A percentile compares a stretch with the other conserved stretches of the same genome.
phyloP scores from a whole-genome alignment of 1,140 invertebrate species.

The Aphelinus certus region DNA sequence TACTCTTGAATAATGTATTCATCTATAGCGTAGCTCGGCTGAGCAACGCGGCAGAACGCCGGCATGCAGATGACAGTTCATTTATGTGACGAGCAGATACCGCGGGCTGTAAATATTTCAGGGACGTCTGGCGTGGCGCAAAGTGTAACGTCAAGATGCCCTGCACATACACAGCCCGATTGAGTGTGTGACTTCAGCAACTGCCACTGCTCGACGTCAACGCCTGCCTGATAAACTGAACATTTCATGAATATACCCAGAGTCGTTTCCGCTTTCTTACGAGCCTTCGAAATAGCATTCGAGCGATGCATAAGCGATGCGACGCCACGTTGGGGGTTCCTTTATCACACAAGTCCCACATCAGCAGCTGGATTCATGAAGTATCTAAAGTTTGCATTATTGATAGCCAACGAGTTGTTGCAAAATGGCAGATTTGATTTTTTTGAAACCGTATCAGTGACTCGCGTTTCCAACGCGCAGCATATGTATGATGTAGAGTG shows the following conservation, averaged over 20 bases:
- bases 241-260: slow-evolving; percentile 6
- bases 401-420: too few species aligned
- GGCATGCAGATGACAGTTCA: background rate
- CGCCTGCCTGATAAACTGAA: background rate
- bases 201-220: slow-evolving; percentile 1
- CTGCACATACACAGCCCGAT: too few species aligned
- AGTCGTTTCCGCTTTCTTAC: background rate
- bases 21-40: background rate
- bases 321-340: background rate
- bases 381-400: background rate
- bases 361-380: background rate
- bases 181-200: background rate
- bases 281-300: background rate
- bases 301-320: background rate
- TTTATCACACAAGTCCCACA: too few species aligned
- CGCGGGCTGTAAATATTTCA: slow-evolving; percentile 14
- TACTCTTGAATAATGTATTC: too few species aligned
- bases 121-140: background rate
- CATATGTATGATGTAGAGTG: too few species aligned
- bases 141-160: background rate
- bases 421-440: too few species aligned
- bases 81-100: slow-evolving; percentile 17
- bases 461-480: background rate
- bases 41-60: background rate
- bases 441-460: background rate